Evolutionary conservation across 2,113 vertebrate species (phyloP).

Genomic region (Typhlomys cinereus): DNA sequence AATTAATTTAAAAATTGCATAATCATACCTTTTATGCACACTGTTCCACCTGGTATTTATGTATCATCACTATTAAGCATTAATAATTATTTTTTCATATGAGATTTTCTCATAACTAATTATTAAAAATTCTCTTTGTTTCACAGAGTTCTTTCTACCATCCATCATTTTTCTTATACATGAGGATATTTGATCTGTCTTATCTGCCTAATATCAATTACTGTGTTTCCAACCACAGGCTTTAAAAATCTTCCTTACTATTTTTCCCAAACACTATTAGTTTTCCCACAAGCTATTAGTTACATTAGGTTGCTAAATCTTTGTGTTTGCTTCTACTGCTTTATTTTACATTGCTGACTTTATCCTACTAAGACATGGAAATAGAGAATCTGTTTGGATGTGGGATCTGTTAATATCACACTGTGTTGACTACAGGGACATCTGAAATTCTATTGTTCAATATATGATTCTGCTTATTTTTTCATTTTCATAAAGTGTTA

Average conservation of each 20-base stretch:
- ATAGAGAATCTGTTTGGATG: background rate
- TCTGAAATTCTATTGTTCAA: background rate
- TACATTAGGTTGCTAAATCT: background rate
- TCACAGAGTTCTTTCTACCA: background rate
- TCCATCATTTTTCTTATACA: background rate
- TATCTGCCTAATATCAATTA: background rate
- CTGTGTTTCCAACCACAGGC: rapidly evolving
- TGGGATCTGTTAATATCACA: background rate
- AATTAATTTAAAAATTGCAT: background rate
- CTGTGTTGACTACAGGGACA: background rate
- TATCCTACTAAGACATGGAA: background rate
- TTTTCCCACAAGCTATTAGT: background rate
- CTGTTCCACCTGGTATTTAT: background rate
- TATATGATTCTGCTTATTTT: background rate
- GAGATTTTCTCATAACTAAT: background rate
- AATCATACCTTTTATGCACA: background rate
- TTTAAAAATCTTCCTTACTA: background rate
- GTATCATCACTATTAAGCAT: background rate
- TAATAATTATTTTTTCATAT: background rate
- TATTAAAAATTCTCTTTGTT: background rate
- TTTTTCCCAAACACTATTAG: too few species aligned
- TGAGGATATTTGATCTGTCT: background rate
- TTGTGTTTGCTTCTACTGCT: background rate
- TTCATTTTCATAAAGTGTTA: background rate
- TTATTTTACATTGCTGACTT: background rate